A percentile compares a stretch with the other conserved stretches of the same genome.
Evolutionary conservation across 2,113 vertebrate genomes (phyloP).

Genomic region (Chrysochloris asiatica): DNA sequence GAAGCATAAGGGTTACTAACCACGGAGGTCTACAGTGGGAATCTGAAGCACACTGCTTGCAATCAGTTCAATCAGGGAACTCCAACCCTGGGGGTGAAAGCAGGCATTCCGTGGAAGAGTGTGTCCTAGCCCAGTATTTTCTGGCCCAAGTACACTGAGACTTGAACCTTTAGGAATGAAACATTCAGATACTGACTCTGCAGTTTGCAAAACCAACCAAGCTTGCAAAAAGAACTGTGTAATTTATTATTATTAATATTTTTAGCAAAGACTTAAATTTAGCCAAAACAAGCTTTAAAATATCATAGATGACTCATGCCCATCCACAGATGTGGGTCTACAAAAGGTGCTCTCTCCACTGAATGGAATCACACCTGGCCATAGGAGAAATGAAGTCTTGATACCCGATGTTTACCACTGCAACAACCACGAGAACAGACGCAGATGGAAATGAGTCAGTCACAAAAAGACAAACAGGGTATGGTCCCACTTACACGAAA

Average conservation of each 20-base stretch:
- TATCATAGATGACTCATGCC: neutral
- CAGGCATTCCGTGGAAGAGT: neutral
- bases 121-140: neutral
- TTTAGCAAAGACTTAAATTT: conserved; percentile 18
- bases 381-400: neutral
- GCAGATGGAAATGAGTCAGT: too few relatives aligned
- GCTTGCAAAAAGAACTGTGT: neutral
- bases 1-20: too few relatives aligned
- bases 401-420: too few relatives aligned
- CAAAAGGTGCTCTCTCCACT: neutral
- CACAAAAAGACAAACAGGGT: too few relatives aligned
- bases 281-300: neutral
- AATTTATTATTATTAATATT: neutral
- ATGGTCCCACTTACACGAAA: too few relatives aligned
- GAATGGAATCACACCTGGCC: neutral
- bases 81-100: too few relatives aligned
- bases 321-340: neutral
- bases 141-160: neutral
- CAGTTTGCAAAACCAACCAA: conserved; percentile 19
- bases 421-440: too few relatives aligned
- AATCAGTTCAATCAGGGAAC: too few relatives aligned
- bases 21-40: too few relatives aligned
- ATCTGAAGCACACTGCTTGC: too few relatives aligned
- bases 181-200: conserved; percentile 36
- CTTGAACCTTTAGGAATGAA: conserved; percentile 26